Percentiles rank a stretch among this genome's conserved stretches.
These are phyloP conservation scores for Himalopsyche phryganea DNA, from an alignment of 1,140 invertebrate species.

Conservation along the genomic window DNA sequence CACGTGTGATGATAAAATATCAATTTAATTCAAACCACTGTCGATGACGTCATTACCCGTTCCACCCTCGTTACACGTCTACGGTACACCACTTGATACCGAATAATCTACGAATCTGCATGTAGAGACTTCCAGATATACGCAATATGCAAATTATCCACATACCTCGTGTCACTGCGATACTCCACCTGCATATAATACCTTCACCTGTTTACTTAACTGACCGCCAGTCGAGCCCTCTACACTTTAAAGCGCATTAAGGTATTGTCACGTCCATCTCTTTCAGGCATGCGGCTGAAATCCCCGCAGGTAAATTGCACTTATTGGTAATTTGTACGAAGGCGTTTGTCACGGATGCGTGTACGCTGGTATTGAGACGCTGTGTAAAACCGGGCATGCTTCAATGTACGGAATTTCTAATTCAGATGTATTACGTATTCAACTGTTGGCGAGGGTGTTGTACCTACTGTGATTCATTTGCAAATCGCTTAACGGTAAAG, in stretches of 20 bases:
- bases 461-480: constrained; percentile 5
- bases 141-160: constrained; percentile 27
- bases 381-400: neutral
- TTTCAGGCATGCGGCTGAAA: too few species aligned
- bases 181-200: constrained; percentile 8
- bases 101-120: constrained; percentile 10
- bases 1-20: too few species aligned
- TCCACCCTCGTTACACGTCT: neutral
- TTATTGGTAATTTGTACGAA: too few species aligned
- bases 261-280: too few species aligned
- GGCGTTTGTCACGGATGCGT: too few species aligned
- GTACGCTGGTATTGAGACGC: constrained; percentile 3
- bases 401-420: constrained; percentile 26
- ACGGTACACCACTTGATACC: constrained; percentile 11
- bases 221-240: too few species aligned
- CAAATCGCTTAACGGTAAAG: constrained; percentile 2
- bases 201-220: too few species aligned
- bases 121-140: constrained; percentile 1
- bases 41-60: too few species aligned
- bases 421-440: constrained; percentile 31
- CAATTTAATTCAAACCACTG: too few species aligned
- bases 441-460: constrained; percentile 17
- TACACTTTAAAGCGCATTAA: too few species aligned
- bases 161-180: constrained; percentile 18
- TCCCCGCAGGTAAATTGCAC: too few species aligned